phyloP scores from a whole-genome alignment of 2,888 invertebrate species.

The Minunthozetes semirufus region DNA sequence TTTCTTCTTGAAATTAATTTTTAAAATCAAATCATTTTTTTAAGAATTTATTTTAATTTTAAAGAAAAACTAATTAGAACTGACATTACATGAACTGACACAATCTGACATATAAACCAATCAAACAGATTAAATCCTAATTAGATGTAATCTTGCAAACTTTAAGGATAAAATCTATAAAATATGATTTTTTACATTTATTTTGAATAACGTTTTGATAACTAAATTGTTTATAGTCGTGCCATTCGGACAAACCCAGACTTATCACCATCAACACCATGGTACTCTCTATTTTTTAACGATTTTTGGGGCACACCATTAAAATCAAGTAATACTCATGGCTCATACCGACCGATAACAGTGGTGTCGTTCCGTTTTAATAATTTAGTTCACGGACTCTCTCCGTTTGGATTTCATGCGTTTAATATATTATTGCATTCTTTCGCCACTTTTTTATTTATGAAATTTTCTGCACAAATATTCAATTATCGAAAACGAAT shows the following conservation, averaged over 20 bases:
- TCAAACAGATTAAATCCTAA: too few species aligned
- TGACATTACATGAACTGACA: too few species aligned
- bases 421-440: constrained; percentile 79
- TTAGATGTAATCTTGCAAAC: too few species aligned
- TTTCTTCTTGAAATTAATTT: too few species aligned
- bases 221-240: constrained; percentile 67
- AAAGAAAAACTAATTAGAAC: too few species aligned
- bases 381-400: constrained; percentile 61
- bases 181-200: too few species aligned
- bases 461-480: constrained; percentile 62
- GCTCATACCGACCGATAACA: constrained; percentile 89
- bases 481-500: constrained; percentile 44
- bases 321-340: constrained; percentile 85
- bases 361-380: constrained; percentile 81
- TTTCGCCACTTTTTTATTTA: constrained; percentile 72
- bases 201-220: too few species aligned
- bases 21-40: too few species aligned
- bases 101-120: too few species aligned
- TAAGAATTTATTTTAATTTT: too few species aligned
- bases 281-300: constrained; percentile 73
- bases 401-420: constrained; percentile 76
- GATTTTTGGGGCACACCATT: constrained; percentile 98
- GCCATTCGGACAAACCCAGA: constrained; percentile 92
- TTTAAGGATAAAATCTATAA: too few species aligned
- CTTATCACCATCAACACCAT: constrained; percentile 72